phyloP scores from a whole-genome alignment of 2,888 invertebrate species.

The Scaptomyza polygonia region DNA sequence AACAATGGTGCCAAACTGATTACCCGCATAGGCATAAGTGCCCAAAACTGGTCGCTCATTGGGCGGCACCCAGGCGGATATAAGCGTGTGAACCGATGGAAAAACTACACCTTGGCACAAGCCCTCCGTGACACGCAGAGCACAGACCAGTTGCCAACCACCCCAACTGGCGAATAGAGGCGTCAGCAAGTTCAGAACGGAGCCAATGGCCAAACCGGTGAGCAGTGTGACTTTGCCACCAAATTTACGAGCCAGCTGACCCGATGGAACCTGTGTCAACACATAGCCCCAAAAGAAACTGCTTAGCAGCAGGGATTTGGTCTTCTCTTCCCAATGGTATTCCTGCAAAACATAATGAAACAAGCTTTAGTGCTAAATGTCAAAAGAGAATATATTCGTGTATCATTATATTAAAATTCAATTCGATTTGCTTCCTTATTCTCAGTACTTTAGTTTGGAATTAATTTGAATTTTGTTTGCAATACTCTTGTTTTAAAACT shows the following conservation, averaged over 20 bases:
- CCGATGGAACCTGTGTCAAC: slow-evolving; percentile 87
- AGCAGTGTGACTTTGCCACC: slow-evolving; percentile 88
- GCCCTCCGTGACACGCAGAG: slow-evolving; percentile 88
- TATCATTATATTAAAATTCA: too few relatives aligned
- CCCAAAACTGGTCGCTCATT: slow-evolving; percentile 88
- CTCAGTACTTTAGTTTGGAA: too few relatives aligned
- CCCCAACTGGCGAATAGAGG: slow-evolving; percentile 88
- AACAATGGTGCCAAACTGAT: slow-evolving; percentile 91
- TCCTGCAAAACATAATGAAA: slow-evolving; percentile 83
- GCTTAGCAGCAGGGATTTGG: slow-evolving; percentile 87
- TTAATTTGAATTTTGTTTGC: too few relatives aligned
- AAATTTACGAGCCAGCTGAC: slow-evolving; percentile 89
- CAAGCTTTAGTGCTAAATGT: too few relatives aligned
- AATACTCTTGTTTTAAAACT: too few relatives aligned
- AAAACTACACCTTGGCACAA: slow-evolving; percentile 88
- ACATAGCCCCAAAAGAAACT: slow-evolving; percentile 90
- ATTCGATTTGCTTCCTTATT: too few relatives aligned
- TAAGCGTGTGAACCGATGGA: slow-evolving; percentile 88
- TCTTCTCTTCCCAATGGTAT: slow-evolving; percentile 86
- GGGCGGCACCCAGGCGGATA: slow-evolving; percentile 90
- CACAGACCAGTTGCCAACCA: slow-evolving; percentile 87
- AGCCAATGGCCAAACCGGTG: slow-evolving; percentile 86
- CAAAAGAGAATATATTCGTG: too few relatives aligned
- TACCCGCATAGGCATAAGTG: slow-evolving; percentile 89
- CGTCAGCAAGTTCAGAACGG: slow-evolving; percentile 88